These are phyloP conservation scores for Drosophila watanabei DNA, from an alignment of 1,140 invertebrate genomes.

Conservation along the genomic window DNA sequence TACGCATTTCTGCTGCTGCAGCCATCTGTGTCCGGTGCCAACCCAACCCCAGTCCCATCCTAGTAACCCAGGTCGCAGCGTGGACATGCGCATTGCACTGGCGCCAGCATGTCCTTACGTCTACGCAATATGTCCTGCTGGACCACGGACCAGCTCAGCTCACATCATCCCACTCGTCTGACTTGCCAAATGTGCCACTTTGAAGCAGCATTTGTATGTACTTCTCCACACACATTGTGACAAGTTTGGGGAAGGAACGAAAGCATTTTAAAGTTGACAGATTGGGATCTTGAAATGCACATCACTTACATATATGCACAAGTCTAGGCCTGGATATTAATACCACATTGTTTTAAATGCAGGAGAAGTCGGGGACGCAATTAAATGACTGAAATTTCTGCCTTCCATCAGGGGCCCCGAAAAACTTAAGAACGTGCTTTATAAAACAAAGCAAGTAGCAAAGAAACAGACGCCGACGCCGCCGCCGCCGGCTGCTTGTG, in stretches of 20 bases:
- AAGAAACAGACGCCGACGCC: slow-evolving; percentile 41
- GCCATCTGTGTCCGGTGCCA: slow-evolving; percentile 48
- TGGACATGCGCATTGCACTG: slow-evolving; percentile 38
- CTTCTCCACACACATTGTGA: neutral
- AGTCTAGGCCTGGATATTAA: neutral
- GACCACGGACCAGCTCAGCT: slow-evolving; percentile 28
- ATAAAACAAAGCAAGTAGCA: slow-evolving; percentile 46
- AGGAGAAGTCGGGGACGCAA: slow-evolving; percentile 13
- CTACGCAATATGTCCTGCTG: slow-evolving; percentile 34
- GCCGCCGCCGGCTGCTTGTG: slow-evolving; percentile 12
- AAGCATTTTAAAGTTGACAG: slow-evolving; percentile 1
- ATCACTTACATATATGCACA: neutral
- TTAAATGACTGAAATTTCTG: slow-evolving; percentile 49
- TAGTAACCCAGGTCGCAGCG: slow-evolving; percentile 17
- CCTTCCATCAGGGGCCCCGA: slow-evolving; percentile 18
- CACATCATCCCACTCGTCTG: slow-evolving; percentile 25
- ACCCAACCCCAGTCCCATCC: neutral
- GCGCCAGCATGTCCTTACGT: slow-evolving; percentile 45
- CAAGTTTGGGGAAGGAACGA: neutral
- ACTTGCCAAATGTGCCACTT: slow-evolving; percentile 38
- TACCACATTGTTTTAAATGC: neutral
- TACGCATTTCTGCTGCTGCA: slow-evolving; percentile 41
- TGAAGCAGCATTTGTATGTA: slow-evolving; percentile 15
- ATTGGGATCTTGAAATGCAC: neutral
- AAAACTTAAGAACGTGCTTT: slow-evolving; percentile 34